Conservation (phyloP, 2,797 vertebrate species). For the Etheostoma perlongum region DNA sequence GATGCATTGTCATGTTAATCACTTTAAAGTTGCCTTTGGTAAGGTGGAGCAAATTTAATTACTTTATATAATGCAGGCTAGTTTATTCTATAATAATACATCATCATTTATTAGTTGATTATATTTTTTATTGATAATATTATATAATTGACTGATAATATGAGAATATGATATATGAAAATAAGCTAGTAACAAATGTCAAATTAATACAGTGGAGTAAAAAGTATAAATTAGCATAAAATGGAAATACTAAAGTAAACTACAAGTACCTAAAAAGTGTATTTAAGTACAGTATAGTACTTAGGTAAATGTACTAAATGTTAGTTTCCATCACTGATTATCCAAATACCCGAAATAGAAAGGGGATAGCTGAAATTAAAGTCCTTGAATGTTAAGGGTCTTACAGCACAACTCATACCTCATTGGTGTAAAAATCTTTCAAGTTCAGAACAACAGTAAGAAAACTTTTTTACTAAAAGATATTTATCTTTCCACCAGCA, state of each 20-base stretch:
- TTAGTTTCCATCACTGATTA: background rate
- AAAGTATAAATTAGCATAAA: background rate
- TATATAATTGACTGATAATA: no score
- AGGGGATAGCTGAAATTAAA: constrained; percentile 22
- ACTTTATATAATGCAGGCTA: background rate
- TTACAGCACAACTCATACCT: constrained; percentile 11
- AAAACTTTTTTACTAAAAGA: background rate
- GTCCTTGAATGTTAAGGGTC: background rate
- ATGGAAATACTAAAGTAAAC: background rate
- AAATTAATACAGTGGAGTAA: background rate
- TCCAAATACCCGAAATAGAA: constrained; percentile 6
- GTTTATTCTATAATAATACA: background rate
- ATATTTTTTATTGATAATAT: background rate
- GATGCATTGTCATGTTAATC: background rate
- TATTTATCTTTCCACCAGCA: constrained; percentile 21
- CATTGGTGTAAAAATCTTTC: constrained; percentile 22
- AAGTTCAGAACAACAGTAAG: constrained; percentile 27
- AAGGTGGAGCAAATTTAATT: background rate
- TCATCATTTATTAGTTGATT: background rate
- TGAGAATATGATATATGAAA: background rate
- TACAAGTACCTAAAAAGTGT: background rate
- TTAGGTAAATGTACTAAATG: background rate
- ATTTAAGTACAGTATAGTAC: background rate
- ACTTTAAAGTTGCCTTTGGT: background rate
- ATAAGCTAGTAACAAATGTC: background rate